Conservation (phyloP, 2,888 invertebrate species). For the Alsophila aescularia region DNA sequence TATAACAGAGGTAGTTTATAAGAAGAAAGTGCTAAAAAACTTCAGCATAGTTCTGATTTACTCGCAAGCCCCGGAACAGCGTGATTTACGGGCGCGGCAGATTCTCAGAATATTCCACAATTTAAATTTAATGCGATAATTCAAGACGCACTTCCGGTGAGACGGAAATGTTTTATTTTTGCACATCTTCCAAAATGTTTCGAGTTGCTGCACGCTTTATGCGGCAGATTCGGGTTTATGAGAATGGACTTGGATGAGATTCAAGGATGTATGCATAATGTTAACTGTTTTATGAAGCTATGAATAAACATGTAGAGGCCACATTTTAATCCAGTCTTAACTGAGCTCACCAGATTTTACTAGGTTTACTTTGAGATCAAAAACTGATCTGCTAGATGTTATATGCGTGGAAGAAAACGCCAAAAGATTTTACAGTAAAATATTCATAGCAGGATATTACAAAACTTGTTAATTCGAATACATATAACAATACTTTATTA, state of each 20-base stretch:
- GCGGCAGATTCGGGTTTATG: background rate
- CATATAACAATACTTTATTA: no score
- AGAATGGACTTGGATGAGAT: background rate
- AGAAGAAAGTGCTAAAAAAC: constrained; percentile 13
- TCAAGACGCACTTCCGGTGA: constrained; percentile 35
- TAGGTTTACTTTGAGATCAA: no score
- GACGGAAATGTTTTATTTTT: constrained; percentile 7
- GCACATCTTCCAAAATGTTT: background rate
- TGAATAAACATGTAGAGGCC: no score
- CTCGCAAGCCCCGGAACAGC: constrained; percentile 8
- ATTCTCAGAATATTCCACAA: constrained; percentile 37
- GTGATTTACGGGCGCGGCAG: constrained; percentile 30
- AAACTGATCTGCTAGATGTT: no score
- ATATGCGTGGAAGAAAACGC: background rate
- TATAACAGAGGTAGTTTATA: background rate
- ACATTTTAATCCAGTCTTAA: no score
- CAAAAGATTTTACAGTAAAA: no score
- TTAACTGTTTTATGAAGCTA: no score
- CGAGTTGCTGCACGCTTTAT: background rate
- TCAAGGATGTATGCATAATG: background rate
- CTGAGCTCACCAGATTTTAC: no score
- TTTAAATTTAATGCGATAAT: constrained; percentile 43
- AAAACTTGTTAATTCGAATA: no score
- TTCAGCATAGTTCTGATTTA: constrained; percentile 12
- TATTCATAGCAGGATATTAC: no score